phyloP scores from a whole-genome alignment of 37 sponge, comb jelly and placozoan species.

The Spongilla lacustris region DNA sequence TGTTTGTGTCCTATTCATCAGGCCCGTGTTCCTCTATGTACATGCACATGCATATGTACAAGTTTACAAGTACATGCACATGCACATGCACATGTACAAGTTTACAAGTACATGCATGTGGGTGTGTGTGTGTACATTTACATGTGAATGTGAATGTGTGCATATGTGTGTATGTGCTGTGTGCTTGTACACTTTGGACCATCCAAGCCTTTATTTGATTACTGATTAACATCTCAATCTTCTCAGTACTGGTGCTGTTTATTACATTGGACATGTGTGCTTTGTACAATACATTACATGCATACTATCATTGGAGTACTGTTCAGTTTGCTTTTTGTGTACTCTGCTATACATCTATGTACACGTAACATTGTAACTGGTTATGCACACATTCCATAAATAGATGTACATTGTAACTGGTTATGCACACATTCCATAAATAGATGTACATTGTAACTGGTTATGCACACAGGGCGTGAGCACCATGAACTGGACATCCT shows the following conservation, averaged over 20 bases:
- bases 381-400: not conserved
- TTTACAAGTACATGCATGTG: not conserved
- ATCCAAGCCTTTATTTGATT: no score
- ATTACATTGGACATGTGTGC: no score
- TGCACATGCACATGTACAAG: not conserved
- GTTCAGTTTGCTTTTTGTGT: not conserved
- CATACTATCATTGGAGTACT: no score
- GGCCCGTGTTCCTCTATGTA: not conserved
- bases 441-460: not conserved
- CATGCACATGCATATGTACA: not conserved
- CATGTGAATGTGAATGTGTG: not conserved
- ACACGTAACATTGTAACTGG: not conserved
- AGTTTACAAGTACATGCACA: not conserved
- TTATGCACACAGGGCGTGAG: conserved; percentile 62
- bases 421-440: not conserved
- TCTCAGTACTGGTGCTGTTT: no score
- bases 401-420: not conserved
- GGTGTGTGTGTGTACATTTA: not conserved
- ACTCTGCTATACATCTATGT: not conserved
- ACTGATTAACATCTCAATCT: no score
- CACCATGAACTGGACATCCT: conserved; percentile 72
- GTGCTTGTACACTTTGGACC: not conserved
- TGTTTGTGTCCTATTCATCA: not conserved
- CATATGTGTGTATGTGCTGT: not conserved
- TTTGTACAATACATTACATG: no score